Conservation (phyloP, 53 echinoderm and acorn worm species). For the Henricia sp. region DNA sequence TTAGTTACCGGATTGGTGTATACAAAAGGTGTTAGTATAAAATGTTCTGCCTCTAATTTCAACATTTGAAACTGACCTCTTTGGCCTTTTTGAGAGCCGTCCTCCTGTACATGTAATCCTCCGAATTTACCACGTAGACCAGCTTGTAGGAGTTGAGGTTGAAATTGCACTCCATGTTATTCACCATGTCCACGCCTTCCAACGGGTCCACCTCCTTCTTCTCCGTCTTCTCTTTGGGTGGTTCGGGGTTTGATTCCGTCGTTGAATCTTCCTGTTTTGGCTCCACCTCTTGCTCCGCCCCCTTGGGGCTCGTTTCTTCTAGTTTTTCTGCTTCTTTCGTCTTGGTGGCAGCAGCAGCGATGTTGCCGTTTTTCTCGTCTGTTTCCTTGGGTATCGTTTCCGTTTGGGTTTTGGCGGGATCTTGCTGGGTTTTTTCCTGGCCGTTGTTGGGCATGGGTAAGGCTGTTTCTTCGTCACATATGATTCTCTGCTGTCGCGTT, state of each 20-base stretch:
- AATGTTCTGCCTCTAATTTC: too few relatives aligned
- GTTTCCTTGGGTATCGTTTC: conserved; percentile 37
- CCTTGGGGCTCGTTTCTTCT: not conserved
- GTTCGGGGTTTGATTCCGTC: not conserved
- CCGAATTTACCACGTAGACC: conserved; percentile 98
- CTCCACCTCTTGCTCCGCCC: conserved; percentile 21
- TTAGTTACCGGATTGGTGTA: too few relatives aligned
- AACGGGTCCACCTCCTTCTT: conserved; percentile 68
- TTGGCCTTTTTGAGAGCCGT: conserved; percentile 94
- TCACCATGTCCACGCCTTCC: conserved; percentile 94
- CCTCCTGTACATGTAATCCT: conserved; percentile 98
- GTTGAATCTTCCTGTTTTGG: conserved; percentile 1
- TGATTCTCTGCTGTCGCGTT: conserved; percentile 68
- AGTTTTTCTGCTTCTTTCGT: conserved; percentile 18
- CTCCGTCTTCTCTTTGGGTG: conserved; percentile 45
- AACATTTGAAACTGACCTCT: conserved; percentile 74
- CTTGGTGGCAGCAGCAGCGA: conserved; percentile 48
- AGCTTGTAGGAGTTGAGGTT: conserved; percentile 99
- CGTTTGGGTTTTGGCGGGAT: not conserved
- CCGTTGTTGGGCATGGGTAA: not conserved
- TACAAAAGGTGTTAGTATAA: too few relatives aligned
- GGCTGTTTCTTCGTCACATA: conserved; percentile 20
- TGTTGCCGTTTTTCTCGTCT: conserved; percentile 42
- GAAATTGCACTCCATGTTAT: conserved; percentile 99
- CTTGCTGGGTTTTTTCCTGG: conserved; percentile 54